Percentiles rank a stretch among this genome's conserved stretches.
Conservation (phyloP, 1,140 invertebrate species). For the Leptinotarsa defecta region DNA sequence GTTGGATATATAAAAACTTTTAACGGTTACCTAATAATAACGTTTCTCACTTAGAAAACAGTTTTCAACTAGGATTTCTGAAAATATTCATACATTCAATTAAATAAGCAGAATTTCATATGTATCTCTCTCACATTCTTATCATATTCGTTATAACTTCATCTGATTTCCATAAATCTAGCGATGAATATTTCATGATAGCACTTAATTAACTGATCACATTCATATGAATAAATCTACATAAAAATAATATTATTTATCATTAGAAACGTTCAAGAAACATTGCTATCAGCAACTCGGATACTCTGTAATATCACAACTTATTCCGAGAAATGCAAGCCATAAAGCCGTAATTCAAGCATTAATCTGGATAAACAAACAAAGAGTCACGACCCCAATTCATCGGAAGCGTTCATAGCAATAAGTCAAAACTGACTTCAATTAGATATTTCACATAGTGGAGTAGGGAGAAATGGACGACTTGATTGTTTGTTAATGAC, state of each 20-base stretch:
- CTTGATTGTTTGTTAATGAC: too few species aligned
- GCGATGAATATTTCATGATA: not conserved
- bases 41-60: too few species aligned
- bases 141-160: too few species aligned
- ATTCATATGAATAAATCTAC: not conserved
- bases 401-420: not conserved
- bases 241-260: conserved; percentile 3
- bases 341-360: not conserved
- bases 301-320: conserved; percentile 6
- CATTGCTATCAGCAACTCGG: not conserved
- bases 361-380: not conserved
- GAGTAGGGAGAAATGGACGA: too few species aligned
- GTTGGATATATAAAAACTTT: too few species aligned
- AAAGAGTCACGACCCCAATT: not conserved
- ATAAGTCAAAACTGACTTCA: not conserved
- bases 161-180: too few species aligned
- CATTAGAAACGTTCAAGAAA: not conserved
- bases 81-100: too few species aligned
- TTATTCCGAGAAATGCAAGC: not conserved
- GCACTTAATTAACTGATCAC: not conserved
- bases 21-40: too few species aligned
- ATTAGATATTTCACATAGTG: too few species aligned
- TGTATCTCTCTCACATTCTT: too few species aligned
- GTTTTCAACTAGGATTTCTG: too few species aligned
- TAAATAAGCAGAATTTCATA: too few species aligned